Evolutionary conservation across 2,113 vertebrate species (phyloP).

Genomic region (Toxostoma redivivum): DNA sequence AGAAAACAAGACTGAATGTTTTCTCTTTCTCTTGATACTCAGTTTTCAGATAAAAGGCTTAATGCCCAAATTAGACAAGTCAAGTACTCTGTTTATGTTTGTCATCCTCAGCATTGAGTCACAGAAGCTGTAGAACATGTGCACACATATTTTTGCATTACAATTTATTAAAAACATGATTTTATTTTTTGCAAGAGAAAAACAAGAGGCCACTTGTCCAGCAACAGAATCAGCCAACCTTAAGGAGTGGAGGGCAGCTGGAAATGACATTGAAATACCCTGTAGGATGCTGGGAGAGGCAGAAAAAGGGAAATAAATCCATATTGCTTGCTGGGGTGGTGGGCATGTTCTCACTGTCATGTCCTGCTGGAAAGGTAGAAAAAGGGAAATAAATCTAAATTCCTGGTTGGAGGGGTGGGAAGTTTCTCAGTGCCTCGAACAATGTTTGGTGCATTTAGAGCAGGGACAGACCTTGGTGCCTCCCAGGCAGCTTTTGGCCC

Average conservation of each 20-base stretch:
- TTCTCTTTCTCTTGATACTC: background rate
- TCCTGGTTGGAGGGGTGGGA: background rate
- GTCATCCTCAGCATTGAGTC: background rate
- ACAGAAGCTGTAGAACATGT: background rate
- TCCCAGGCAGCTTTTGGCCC: rapidly evolving
- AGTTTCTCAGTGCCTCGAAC: background rate
- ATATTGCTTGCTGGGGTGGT: background rate
- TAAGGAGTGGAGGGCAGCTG: background rate
- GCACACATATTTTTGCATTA: background rate
- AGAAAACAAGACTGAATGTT: background rate
- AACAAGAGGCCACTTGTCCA: background rate
- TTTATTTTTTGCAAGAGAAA: background rate
- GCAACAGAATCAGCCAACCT: background rate
- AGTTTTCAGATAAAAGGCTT: background rate
- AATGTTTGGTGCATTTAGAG: background rate
- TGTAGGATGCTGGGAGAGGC: background rate
- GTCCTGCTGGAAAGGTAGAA: background rate
- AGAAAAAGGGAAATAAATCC: background rate
- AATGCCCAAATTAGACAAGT: background rate
- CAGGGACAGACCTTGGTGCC: background rate
- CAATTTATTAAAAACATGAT: background rate
- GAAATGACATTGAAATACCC: background rate
- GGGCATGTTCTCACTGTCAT: background rate
- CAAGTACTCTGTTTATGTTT: background rate
- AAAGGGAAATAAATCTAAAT: background rate